Base-by-base conservation (phyloP, 2,888 invertebrate genomes). In the Drosophila acutilabella region DNA sequence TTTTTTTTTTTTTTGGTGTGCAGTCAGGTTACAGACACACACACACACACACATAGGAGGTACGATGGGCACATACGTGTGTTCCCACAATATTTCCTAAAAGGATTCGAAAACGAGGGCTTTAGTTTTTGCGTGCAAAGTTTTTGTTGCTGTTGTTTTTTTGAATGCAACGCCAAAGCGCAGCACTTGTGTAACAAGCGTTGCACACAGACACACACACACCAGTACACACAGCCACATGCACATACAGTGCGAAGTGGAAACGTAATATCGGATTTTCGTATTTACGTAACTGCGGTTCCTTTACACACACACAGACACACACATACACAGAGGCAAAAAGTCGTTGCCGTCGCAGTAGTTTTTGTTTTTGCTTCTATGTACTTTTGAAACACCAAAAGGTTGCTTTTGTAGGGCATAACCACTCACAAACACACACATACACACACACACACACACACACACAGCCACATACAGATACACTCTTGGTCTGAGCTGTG, bases 181-280 rank as follows among this genome's bases (percentile, higher is more conserved):
- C 66, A 79, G 82, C 77, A 83, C 83, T 82, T 83, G 81, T 81
- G 75, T 81, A 84, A 84, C 84, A 75, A 78, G 74, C 80, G 66
- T 54, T 51, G 66, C 56, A 58, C 53, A 64, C 52, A 64, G 56
- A 62, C 51, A 59, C 41, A 50, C 41, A 40, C 1, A 36, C 26
- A 52, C 33, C 26, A 26, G 7, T 26, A 44, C 41, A 58, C 48
- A 45, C 50, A 45, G 20, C 33, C 47, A 26, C 30, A 30, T 30
- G 8, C 8, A 64, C 53, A 57, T 30, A 48, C 48, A 59, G 23
- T 36, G 69, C 70, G 66, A 80, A 81, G 85, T 81, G 74, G 81
- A 82, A 85, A 82, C 80, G 78, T 87, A 78, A 84, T 87, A 85
- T 88, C 86, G 80, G 85, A 88, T 88, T 85, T 85, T 88, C 80